Evolutionary conservation across 2,888 invertebrate species (phyloP), one percentile per base, ranked within the genome.

Genomic region (Agrotis exclamationis): DNA sequence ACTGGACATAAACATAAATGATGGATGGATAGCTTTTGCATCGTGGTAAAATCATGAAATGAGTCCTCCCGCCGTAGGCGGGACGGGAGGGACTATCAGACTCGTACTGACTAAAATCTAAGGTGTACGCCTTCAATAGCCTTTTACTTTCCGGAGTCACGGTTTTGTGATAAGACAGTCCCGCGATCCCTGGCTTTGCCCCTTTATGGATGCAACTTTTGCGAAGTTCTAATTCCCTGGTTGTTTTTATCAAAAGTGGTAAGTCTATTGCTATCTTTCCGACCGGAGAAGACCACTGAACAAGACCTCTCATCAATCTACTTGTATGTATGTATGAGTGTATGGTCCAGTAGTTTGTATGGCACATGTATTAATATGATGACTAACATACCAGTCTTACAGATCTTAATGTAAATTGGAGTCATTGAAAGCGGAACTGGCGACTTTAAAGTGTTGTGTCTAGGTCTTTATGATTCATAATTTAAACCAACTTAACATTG

Each of bases 381-480:
- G 83, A 83, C 76, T 85, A 83, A 85, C 59, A 75, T 62, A 81
- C 77, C 53, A 75, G 63, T 63, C 63, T 81, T 60, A 63, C 22
- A 84, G 70, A 73, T 77, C 71, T 78, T 88, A 85, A 87, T 87
- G 84, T 87, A 88, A 91, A 91, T 90, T 91, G 89, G 82, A 87
- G 83, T 88, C 87, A 91, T 91, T 89, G 88, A 84, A 87, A 89
- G 83, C 91, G 91, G 91, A 92, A 93, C 92, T 91, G 76, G 86
- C 90, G 86, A 89, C 88, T 92, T 92, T 88, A 88, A 76, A 58
- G 74, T 76, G 82, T 79, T 81, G 67, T 57, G 82, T 84, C 86
- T 83, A 84, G 82, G 67, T 53, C 9, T 54, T 22, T 18, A 22
- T 85, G 85, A 85, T 33, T 85, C 84, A 85, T 18, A 11, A 9